These are phyloP conservation scores for Nowickia ferox DNA, from an alignment of 2,888 invertebrate genomes.

Conservation along the genomic window DNA sequence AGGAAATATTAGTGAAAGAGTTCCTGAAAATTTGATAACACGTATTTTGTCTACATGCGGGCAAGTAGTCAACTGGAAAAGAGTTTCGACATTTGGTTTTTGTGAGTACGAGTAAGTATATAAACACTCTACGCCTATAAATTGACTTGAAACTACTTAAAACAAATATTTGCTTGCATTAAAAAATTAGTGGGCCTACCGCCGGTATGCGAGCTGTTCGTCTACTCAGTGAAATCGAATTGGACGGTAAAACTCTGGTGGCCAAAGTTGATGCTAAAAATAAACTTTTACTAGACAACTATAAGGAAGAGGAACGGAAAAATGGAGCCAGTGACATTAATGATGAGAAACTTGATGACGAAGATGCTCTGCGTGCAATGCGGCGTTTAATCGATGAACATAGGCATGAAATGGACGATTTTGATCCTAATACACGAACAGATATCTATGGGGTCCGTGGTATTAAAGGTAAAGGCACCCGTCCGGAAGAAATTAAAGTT, in stretches of 20 bases:
- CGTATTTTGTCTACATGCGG: slow-evolving; percentile 97
- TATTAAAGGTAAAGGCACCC: slow-evolving; percentile 75
- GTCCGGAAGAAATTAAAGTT: slow-evolving; percentile 80
- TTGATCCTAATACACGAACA: slow-evolving; percentile 75
- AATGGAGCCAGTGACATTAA: slow-evolving; percentile 84
- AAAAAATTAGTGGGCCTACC: slow-evolving; percentile 88
- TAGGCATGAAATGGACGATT: slow-evolving; percentile 81
- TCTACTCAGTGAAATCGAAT: slow-evolving; percentile 94
- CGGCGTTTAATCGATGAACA: slow-evolving; percentile 92
- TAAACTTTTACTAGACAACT: slow-evolving; percentile 95
- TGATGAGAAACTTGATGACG: slow-evolving; percentile 86
- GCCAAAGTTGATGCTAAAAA: slow-evolving; percentile 99
- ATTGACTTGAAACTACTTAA: not conserved
- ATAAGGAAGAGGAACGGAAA: slow-evolving; percentile 89
- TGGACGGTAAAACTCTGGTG: slow-evolving; percentile 96
- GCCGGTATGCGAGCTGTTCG: slow-evolving; percentile 97
- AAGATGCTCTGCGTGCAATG: slow-evolving; percentile 89
- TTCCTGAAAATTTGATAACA: slow-evolving; percentile 97
- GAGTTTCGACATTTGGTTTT: slow-evolving; percentile 98
- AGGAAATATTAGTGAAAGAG: slow-evolving; percentile 96
- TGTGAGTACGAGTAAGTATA: slow-evolving; percentile 92
- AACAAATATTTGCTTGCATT: not conserved
- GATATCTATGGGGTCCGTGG: slow-evolving; percentile 77
- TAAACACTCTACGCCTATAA: not conserved
- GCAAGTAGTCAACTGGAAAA: slow-evolving; percentile 97